Evolutionary conservation across 1,140 invertebrate genomes (phyloP), one percentile per base, ranked within the genome.

Genomic region (Drosophila bipectinata): DNA sequence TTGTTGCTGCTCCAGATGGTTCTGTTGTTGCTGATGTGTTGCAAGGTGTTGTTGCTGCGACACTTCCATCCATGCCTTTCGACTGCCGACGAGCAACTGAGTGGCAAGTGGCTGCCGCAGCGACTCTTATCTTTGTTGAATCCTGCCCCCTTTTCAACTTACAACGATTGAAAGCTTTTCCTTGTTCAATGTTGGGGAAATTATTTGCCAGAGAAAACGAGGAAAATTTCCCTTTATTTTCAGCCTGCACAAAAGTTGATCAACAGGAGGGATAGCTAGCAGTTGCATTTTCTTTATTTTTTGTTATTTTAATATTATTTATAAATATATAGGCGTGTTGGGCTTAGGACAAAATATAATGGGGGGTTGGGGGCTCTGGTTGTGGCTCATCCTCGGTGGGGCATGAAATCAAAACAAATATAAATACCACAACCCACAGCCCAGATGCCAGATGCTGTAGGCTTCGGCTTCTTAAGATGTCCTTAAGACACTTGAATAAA

Each of bases 61-160:
- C 84, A 79, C 78, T 30, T 61, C 76, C 66, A 55, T 67, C 76
- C 66, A 55, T 67, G 49, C 53, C 57, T 56, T 71, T 60, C 24
- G 80, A 73, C 56, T 89, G 66, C 77, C 76, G 69, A 53, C 56
- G 71, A 69, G 77, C 74, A 89, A 89, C 84, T 89, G 77, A 63
- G 54, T 73, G 6, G 34, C 56, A 34, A 24, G 21, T 66, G 41
- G 58, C 39, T 56, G 18, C 34, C 7, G 21, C 14, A 4, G 54
- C 54, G 18, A 37, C 67, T 75, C 26, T 87, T 87, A 85, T 84
- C 8, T 18, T 8, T 3, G 14, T 66, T 54, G 72, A 34, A 47
- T 4, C 37, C 3, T 18, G 18, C 18, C 18, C 18, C 7, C 24
- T 26, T 48, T 44, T 63, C 12, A 44, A 51, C n/a, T 12, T 12